Evolutionary conservation across 1,140 invertebrate species (phyloP), one percentile per base, ranked within the genome.

Genomic region (Temnothorax longispinosus): DNA sequence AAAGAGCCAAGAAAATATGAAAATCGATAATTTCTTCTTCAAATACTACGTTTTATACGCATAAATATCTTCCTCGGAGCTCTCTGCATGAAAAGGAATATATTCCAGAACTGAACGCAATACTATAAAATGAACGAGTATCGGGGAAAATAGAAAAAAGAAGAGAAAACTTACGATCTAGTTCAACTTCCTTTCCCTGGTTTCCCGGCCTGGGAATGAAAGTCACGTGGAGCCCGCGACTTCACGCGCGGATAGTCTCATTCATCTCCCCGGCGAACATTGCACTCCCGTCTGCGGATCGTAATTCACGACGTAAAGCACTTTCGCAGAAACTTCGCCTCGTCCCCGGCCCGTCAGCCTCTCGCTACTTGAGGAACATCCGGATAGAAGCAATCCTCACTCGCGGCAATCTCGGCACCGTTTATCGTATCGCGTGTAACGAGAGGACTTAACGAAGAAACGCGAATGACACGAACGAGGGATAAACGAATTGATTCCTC

Each of bases 251-350:
- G 3, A 2, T 54, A 47, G n/a, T 56, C 60, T 78, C 62, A 78
- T 85, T 85, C 82, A 85, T 65, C 41, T 78, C 21, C 7, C 21
- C 15, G 44, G 13, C 60, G 74, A 65, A 78, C 47, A 38, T 85
- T 85, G 60, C 65, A 56, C 62, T 54, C 44, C 2, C 18, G 41
- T 47, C 18, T 56, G 18, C 81, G 11, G 41, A 32, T 74, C 27
- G 69, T 38, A 84, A 84, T 84, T 75, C 38, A 56, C 10, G 3
- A 3, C 6, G 35, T 50, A 47, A 38, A 64, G 60, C 32, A 76
- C 71, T 76, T 52, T 60, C 21, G 27, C 21, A 41, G 41, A 50
- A 58, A 60, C 44, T 71, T 71, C 18, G 5, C 8, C 41, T 62
- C 27, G 7, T 44, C 47, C 11, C 11, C 27, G 27, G 54, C 38